Conservation (phyloP, 2,797 vertebrate species). For the Discoglossus pictus region DNA sequence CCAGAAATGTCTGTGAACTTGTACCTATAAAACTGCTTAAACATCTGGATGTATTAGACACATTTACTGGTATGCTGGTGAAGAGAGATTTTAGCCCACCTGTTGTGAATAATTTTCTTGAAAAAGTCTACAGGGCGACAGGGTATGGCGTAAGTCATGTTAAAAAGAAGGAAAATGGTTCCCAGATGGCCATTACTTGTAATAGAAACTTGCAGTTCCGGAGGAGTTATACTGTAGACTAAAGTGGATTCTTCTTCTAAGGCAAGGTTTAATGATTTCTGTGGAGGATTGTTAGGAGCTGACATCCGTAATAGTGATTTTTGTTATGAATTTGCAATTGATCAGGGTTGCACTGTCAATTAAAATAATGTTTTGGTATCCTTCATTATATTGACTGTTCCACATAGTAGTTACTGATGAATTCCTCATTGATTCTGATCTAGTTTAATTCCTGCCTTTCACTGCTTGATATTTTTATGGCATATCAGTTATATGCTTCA, state of each 20-base stretch:
- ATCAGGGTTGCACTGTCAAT: no score
- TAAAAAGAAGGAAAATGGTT: slow-evolving; percentile 50
- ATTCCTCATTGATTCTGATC: no score
- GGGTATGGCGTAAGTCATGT: slow-evolving; percentile 49
- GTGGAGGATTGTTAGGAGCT: no score
- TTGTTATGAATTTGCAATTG: no score
- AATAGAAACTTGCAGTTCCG: slow-evolving; percentile 49
- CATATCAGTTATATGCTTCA: no score
- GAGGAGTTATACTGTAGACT: slow-evolving; percentile 43
- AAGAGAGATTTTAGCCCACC: slow-evolving; percentile 44
- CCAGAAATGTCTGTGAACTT: slow-evolving; percentile 48
- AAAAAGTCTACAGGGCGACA: slow-evolving; percentile 44
- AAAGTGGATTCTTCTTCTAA: slow-evolving; percentile 45
- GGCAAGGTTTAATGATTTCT: slow-evolving; percentile 36
- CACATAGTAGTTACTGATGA: no score
- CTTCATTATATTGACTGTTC: no score
- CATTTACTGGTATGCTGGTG: slow-evolving; percentile 43
- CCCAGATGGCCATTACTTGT: slow-evolving; percentile 50
- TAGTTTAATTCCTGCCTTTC: no score
- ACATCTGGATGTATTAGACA: slow-evolving; percentile 49
- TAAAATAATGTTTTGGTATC: no score
- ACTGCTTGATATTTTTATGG: no score
- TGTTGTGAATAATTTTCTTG: slow-evolving; percentile 52
- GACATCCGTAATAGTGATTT: no score
- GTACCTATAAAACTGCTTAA: slow-evolving; percentile 50